Conservation (phyloP, 1,140 invertebrate species). For the Drosophila guanche region DNA sequence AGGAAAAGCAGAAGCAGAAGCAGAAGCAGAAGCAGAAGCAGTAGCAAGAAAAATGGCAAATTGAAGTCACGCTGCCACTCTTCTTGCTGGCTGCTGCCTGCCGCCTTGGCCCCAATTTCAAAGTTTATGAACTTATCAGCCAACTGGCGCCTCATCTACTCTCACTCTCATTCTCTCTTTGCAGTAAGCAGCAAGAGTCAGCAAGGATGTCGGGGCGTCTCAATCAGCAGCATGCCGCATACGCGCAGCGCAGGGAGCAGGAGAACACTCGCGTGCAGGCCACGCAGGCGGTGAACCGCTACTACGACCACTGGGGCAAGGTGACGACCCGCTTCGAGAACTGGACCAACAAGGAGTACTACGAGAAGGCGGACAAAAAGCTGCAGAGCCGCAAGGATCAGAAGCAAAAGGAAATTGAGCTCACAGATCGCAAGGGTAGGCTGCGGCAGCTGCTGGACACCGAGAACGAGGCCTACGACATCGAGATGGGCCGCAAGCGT, state of each 20-base stretch:
- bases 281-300: constrained; percentile 70
- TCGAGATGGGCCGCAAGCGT: constrained; percentile 81
- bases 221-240: constrained; percentile 72
- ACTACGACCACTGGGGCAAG: constrained; percentile 80
- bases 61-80: constrained; percentile 2
- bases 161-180: constrained; percentile 83
- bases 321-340: constrained; percentile 82
- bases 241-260: constrained; percentile 67
- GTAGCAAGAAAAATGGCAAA: constrained; percentile 20
- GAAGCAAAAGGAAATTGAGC: constrained; percentile 83
- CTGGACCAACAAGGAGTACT: constrained; percentile 85
- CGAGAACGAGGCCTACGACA: constrained; percentile 84
- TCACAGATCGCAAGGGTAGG: constrained; percentile 83
- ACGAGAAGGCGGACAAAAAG: constrained; percentile 83
- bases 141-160: constrained; percentile 52
- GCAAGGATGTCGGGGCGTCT: constrained; percentile 60
- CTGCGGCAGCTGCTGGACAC: constrained; percentile 84
- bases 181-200: constrained; percentile 47
- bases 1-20: background rate
- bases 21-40: constrained; percentile 1
- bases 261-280: constrained; percentile 72
- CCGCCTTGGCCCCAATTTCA: constrained; percentile 85
- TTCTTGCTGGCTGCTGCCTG: constrained; percentile 1
- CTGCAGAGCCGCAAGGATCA: constrained; percentile 78
- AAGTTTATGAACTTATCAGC: constrained; percentile 88